Base-by-base conservation (phyloP, 2,888 invertebrate genomes). In the Folsomia candida region DNA sequence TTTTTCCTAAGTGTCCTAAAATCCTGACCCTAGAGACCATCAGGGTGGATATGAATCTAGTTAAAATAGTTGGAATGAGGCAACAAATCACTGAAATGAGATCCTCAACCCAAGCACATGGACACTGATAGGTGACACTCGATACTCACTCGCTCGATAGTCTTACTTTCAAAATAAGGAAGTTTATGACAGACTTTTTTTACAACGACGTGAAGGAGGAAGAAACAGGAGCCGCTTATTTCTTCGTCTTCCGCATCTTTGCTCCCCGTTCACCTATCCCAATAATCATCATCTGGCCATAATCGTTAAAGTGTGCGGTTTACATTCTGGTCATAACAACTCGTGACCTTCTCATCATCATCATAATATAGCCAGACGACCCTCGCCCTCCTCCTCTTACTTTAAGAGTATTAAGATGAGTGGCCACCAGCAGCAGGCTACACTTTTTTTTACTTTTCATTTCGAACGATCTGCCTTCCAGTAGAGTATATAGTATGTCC, bases 241-340 rank as follows among this genome's bases (percentile, higher is more conserved):
- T 62, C 70, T 73, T 64, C n/a, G n/a, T n/a, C 68, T 70, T 73
- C 73, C 70, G 73, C 65, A 70, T 70, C 73, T 65, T 65, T 65
- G 67, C 37, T 59, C 27, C 11, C 37, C 24, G 22, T 62, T 28
- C 51, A 27, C 58, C 20, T 62, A 68, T 54, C 20, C 57, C 27
- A 60, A 61, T 29, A 29, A 62, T 62, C 61, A 62, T 68, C 69
- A 69, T 57, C 57, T 63, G 37, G 57, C 67, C 70, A 70, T 72
- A 75, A 77, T 75, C 71, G 74, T 72, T 72, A 74, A 75, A 75
- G 73, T 74, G 75, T 77, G 77, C 74, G 75, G 75, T 75, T 75
- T 51, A 65, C 65, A 65, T 54, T 65, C 54, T 54, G 65, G 65
- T 65, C 65, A 65, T 54, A 65, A 65, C 65, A 65, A 65, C 65